These are phyloP conservation scores for Artibeus lituratus DNA, from an alignment of 2,797 vertebrate genomes.

Conservation along the genomic window DNA sequence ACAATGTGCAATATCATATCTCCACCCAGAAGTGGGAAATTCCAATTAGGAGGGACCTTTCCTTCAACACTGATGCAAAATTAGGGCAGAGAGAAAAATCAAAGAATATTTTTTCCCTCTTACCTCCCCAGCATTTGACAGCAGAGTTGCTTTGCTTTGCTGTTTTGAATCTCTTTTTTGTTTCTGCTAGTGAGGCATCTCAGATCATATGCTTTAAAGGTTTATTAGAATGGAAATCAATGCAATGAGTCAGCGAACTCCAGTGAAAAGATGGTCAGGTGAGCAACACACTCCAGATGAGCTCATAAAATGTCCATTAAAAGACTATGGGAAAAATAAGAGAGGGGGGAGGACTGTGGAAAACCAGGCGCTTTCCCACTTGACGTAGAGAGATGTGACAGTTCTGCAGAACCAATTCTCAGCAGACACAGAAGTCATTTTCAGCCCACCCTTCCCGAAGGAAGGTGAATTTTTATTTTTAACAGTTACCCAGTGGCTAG, in stretches of 20 bases:
- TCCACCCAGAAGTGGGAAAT: neutral
- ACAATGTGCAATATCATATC: neutral
- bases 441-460: neutral
- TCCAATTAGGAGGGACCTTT: neutral
- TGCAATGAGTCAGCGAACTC: neutral
- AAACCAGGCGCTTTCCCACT: neutral
- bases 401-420: neutral
- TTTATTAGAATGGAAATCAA: constrained; percentile 57
- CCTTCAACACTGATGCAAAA: neutral
- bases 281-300: neutral
- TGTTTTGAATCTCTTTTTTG: neutral
- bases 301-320: constrained; percentile 17
- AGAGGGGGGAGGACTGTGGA: neutral
- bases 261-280: constrained; percentile 1
- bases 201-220: neutral
- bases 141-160: neutral
- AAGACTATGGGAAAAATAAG: neutral
- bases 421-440: neutral
- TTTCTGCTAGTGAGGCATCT: neutral
- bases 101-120: neutral
- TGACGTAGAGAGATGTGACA: neutral
- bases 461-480: neutral
- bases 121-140: neutral
- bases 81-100: neutral
- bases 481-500: neutral